Evolutionary conservation across 2,113 vertebrate genomes (phyloP), one percentile per base, ranked within the genome.

Genomic region (Oryzias curvinotus): DNA sequence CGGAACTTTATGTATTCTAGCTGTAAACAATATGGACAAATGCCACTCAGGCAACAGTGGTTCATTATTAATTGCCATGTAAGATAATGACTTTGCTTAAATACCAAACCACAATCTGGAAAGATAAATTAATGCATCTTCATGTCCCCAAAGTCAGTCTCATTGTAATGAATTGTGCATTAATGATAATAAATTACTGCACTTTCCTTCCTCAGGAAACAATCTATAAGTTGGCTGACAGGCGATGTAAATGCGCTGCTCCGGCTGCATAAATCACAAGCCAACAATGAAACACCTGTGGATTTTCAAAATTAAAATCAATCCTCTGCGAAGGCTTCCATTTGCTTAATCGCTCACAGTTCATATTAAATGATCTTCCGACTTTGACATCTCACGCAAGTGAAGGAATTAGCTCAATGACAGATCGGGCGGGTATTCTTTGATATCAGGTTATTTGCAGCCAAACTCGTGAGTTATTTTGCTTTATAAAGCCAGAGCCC

Each of bases 71-170:
- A 85, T 63, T 62, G 47, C 50, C 41, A 68, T 74, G 69, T 69
- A 68, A 55, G 21, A 57, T 80, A 82, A 84, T 83, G 74, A 65
- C 75, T 73, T 54, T 63, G 71, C 68, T 65, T 83, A 82, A 87
- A 85, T 86, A 81, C 55, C 81, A 73, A 62, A 71, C 28, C 47
- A 30, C 53, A 73, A 71, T 36, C 52, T 62, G 48, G 60, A 65
- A 52, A 83, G 65, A 79, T 60, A 64, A 60, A 78, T 68, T 57
- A 64, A 69, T 73, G 59, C 62, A 65, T 80, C 25, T 53, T 60
- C 51, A 36, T 62, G 49, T 57, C 59, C 68, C 73, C 43, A 60
- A 68, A 73, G 66, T 64, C 57, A 57, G 44, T 66, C 53, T 61
- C 21, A 80, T 56, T 64, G 52, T 64, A 81, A 80, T 81, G 48